Evolutionary conservation across 2,113 vertebrate species (phyloP).

Genomic region (Austrofundulus limnaeus): DNA sequence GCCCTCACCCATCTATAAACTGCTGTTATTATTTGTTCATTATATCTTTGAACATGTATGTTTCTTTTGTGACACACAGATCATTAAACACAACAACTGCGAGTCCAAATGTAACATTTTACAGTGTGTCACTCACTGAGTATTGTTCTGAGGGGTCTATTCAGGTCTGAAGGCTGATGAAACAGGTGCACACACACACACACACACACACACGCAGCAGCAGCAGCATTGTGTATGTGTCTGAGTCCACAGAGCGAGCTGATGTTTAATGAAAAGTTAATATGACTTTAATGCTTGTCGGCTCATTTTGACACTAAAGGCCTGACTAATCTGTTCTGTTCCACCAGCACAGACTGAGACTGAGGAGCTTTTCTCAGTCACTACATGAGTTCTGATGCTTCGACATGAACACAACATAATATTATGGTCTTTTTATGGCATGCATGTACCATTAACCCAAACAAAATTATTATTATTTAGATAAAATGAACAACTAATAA

Average conservation of each 20-base stretch:
- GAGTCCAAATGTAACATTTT: neutral
- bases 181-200: constrained; percentile 57
- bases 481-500: too few relatives aligned
- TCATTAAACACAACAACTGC: neutral
- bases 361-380: neutral
- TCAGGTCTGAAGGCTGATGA: constrained; percentile 2
- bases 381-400: too few relatives aligned
- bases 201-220: constrained; percentile 1
- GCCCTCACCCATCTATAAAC: too few relatives aligned
- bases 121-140: neutral
- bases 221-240: constrained; percentile 45
- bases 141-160: neutral
- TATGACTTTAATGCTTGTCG: constrained; percentile 80
- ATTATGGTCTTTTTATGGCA: too few relatives aligned
- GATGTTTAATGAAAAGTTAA: constrained; percentile 82
- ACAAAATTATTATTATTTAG: too few relatives aligned
- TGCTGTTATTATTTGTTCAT: neutral
- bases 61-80: neutral
- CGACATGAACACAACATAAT: too few relatives aligned
- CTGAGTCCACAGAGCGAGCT: constrained; percentile 52
- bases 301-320: constrained; percentile 54
- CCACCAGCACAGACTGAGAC: constrained; percentile 64
- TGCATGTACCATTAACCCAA: too few relatives aligned
- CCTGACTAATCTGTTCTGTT: constrained; percentile 74
- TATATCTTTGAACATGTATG: neutral